Percentiles rank a stretch among this genome's conserved stretches.
Evolutionary conservation across 35 echinoderm and acorn worm species (phyloP).

Genomic region (Stichopus chloronotus): DNA sequence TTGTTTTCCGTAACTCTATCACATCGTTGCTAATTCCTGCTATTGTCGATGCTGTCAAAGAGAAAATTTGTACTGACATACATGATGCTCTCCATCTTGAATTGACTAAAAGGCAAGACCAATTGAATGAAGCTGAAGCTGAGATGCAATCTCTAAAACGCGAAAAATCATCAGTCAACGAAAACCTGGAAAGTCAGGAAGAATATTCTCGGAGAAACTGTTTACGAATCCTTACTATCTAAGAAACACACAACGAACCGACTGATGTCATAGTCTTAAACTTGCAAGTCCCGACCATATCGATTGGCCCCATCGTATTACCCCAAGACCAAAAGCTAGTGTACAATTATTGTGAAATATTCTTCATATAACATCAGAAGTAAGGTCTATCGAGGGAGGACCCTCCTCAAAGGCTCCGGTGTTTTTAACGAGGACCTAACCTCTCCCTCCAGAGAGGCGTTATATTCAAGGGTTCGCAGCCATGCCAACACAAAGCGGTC

Average conservation of each 20-base stretch:
- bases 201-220: not conserved
- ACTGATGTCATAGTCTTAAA: not conserved
- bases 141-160: not conserved
- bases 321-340: not conserved
- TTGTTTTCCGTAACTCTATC: not conserved
- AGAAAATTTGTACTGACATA: not conserved
- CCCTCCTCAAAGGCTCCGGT: not conserved
- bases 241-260: not conserved
- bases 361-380: constrained; percentile 1
- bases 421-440: constrained; percentile 13
- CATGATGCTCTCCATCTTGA: not conserved
- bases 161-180: not conserved
- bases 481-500: not conserved
- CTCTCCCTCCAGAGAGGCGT: not conserved
- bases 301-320: not conserved
- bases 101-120: not conserved
- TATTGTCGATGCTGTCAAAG: not conserved
- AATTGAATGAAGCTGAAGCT: not conserved
- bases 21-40: not conserved
- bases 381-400: not conserved
- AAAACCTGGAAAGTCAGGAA: not conserved
- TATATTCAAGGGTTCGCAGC: not conserved
- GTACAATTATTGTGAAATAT: not conserved
- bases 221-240: not conserved
- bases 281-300: not conserved